These are phyloP conservation scores for Drosophila ohnishii DNA, from an alignment of 1,140 invertebrate genomes.

Conservation along the genomic window DNA sequence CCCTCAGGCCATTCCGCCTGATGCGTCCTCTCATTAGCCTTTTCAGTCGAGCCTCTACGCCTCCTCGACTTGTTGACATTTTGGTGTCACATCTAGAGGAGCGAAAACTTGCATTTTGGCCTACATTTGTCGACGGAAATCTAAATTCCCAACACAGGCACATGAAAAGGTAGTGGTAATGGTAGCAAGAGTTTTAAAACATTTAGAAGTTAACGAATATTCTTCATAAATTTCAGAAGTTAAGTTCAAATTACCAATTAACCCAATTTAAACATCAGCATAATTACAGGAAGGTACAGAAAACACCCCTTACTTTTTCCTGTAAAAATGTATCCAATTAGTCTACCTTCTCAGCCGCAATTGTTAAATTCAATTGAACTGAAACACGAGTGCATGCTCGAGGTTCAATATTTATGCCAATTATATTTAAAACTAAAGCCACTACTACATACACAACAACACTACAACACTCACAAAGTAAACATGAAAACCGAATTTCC, in stretches of 20 bases:
- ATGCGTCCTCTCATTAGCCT: constrained; percentile 74
- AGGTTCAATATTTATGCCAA: constrained; percentile 21
- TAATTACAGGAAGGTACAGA: too few relatives aligned
- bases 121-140: constrained; percentile 23
- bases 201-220: neutral
- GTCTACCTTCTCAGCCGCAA: neutral
- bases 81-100: constrained; percentile 63
- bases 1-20: constrained; percentile 68
- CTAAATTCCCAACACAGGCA: constrained; percentile 3
- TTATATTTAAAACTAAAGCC: constrained; percentile 23
- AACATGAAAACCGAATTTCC: constrained; percentile 9
- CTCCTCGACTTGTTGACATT: constrained; percentile 65
- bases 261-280: neutral
- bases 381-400: constrained; percentile 1
- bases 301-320: too few relatives aligned
- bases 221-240: neutral
- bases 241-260: neutral
- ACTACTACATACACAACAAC: neutral
- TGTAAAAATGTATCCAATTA: neutral
- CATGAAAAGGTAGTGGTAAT: neutral
- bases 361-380: neutral
- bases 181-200: constrained; percentile 9
- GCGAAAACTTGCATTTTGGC: constrained; percentile 42
- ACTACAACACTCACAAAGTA: neutral
- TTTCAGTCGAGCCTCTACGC: constrained; percentile 55